A percentile compares a stretch with the other conserved stretches of the same genome.
These are phyloP conservation scores for Globia sparganii DNA, from an alignment of 2,888 invertebrate species.

Conservation along the genomic window DNA sequence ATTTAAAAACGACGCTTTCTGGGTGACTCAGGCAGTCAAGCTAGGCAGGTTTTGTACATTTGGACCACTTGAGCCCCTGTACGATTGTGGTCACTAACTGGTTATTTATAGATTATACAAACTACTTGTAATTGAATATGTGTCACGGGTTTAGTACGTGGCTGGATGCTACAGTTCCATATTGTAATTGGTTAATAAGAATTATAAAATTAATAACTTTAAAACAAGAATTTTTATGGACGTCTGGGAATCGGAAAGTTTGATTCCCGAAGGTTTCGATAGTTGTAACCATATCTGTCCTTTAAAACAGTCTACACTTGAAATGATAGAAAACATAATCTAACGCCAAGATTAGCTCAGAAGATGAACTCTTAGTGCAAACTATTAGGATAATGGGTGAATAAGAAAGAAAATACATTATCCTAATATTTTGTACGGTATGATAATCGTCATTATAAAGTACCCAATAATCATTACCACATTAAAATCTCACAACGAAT, in stretches of 20 bases:
- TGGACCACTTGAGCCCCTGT: slow-evolving; percentile 65
- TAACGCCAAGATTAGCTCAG: background rate
- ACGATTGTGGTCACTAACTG: slow-evolving; percentile 56
- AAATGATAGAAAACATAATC: background rate
- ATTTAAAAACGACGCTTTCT: slow-evolving; percentile 68
- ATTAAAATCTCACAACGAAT: slow-evolving; percentile 24
- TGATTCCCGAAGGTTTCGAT: background rate
- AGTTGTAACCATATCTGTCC: background rate
- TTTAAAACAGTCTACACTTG: background rate
- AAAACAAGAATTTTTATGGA: background rate
- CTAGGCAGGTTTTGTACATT: slow-evolving; percentile 68
- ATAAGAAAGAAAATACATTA: background rate
- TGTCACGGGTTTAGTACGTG: slow-evolving; percentile 53
- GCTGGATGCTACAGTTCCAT: slow-evolving; percentile 30
- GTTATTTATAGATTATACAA: slow-evolving; percentile 62
- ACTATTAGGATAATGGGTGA: background rate
- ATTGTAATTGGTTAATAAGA: slow-evolving; percentile 21
- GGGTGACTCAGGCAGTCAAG: slow-evolving; percentile 67
- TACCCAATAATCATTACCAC: slow-evolving; percentile 12
- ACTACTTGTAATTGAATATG: slow-evolving; percentile 53
- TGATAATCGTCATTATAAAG: background rate
- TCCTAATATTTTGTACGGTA: background rate
- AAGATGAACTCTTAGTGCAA: background rate
- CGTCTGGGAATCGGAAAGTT: background rate
- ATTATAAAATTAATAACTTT: slow-evolving; percentile 11